These are phyloP conservation scores for Zygaena filipendulae DNA, from an alignment of 2,888 invertebrate genomes.

Conservation along the genomic window DNA sequence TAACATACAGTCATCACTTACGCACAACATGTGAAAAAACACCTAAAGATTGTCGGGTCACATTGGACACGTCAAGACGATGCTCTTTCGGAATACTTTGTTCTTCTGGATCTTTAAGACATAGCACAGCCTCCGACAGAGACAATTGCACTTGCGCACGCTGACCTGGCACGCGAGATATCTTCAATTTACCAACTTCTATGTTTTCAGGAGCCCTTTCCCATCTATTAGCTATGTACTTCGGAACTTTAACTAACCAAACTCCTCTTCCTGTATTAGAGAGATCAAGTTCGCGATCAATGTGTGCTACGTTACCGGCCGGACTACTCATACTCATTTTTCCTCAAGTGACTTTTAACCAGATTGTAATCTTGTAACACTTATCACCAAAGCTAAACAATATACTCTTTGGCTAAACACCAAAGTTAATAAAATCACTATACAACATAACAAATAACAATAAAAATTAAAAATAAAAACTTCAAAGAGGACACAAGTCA, in stretches of 20 bases:
- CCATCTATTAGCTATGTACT: constrained; percentile 96
- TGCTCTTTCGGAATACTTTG: constrained; percentile 92
- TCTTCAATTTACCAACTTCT: constrained; percentile 93
- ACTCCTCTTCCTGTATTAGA: constrained; percentile 91
- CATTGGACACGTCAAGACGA: constrained; percentile 89
- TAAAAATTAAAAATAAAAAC: no score
- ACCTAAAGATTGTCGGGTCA: constrained; percentile 90
- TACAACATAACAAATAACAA: no score
- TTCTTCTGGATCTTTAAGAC: constrained; percentile 80
- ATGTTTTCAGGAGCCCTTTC: constrained; percentile 90
- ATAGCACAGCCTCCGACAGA: constrained; percentile 82
- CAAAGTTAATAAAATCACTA: no score
- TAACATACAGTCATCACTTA: no score
- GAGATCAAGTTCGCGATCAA: constrained; percentile 86
- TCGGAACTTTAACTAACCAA: constrained; percentile 97
- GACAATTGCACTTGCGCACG: constrained; percentile 90
- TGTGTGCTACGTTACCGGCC: constrained; percentile 52
- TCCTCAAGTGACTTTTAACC: no score
- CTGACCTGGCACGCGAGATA: constrained; percentile 82
- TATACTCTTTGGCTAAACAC: no score
- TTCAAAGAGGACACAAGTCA: no score
- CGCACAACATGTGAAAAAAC: constrained; percentile 89
- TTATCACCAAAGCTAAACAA: no score
- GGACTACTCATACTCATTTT: constrained; percentile 27
- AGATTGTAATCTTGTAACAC: no score